Conservation (phyloP, 2,797 vertebrate species). For the Poecilia picta region DNA sequence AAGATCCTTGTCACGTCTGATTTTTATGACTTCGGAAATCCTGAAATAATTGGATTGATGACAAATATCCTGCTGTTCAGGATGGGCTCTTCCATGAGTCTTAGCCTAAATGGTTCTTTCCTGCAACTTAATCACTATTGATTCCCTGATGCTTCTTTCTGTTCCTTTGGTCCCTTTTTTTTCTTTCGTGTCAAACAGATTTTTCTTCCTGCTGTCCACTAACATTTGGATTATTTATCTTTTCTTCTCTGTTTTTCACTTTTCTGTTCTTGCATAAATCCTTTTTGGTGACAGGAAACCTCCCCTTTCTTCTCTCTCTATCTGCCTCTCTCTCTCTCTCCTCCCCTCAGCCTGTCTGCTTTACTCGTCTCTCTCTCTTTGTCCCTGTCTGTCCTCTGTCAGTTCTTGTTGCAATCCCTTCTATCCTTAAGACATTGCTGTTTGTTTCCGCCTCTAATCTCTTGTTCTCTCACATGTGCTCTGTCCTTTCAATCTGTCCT, state of each 20-base stretch:
- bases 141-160: constrained; percentile 21
- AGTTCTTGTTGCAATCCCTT: constrained; percentile 15
- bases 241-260: background rate
- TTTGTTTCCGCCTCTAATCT: constrained; percentile 7
- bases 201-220: background rate
- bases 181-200: background rate
- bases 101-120: constrained; percentile 19
- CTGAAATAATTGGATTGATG: constrained; percentile 1
- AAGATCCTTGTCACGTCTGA: background rate
- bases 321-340: background rate
- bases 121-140: constrained; percentile 53
- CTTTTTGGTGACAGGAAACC: background rate
- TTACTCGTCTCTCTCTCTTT: background rate
- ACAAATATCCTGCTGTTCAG: background rate
- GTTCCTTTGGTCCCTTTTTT: background rate
- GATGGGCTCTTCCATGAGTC: constrained; percentile 30
- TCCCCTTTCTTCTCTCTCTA: background rate
- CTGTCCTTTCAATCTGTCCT: constrained; percentile 11
- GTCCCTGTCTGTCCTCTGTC: constrained; percentile 3
- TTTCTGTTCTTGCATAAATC: constrained; percentile 14
- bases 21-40: background rate
- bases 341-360: constrained; percentile 6
- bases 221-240: constrained; percentile 14
- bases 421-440: constrained; percentile 2
- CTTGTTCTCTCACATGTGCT: background rate